These are phyloP conservation scores for Miltochrista miniata DNA, from an alignment of 2,888 invertebrate genomes.

Conservation along the genomic window DNA sequence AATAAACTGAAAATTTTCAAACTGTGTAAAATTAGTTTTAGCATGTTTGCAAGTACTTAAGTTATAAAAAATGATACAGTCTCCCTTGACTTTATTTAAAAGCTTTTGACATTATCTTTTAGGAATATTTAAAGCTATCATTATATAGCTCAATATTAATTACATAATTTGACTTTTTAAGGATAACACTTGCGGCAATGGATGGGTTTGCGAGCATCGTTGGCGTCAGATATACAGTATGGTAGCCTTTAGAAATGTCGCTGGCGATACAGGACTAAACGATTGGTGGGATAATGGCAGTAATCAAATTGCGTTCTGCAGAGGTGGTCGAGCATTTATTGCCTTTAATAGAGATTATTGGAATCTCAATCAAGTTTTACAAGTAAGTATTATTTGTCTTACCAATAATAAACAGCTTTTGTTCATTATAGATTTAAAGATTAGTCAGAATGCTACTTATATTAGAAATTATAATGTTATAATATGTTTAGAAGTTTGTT, in stretches of 20 bases:
- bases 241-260: constrained; percentile 88
- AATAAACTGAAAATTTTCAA: too few species aligned
- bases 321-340: constrained; percentile 83
- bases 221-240: constrained; percentile 90
- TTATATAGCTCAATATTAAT: too few species aligned
- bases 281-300: constrained; percentile 90
- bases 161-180: not conserved
- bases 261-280: constrained; percentile 75
- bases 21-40: too few species aligned
- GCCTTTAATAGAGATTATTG: constrained; percentile 83
- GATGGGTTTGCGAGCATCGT: constrained; percentile 91
- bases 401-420: not conserved
- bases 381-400: constrained; percentile 51
- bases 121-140: too few species aligned
- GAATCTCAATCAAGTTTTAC: constrained; percentile 76
- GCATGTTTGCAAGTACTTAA: too few species aligned
- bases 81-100: too few species aligned
- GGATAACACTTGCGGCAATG: constrained; percentile 79
- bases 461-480: too few species aligned
- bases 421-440: too few species aligned
- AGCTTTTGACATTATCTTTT: too few species aligned
- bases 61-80: too few species aligned
- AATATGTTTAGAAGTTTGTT: too few species aligned
- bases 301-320: constrained; percentile 90
- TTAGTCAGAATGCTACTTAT: too few species aligned